These are phyloP conservation scores for Merodon equestris DNA, from an alignment of 2,888 invertebrate species.

Conservation along the genomic window DNA sequence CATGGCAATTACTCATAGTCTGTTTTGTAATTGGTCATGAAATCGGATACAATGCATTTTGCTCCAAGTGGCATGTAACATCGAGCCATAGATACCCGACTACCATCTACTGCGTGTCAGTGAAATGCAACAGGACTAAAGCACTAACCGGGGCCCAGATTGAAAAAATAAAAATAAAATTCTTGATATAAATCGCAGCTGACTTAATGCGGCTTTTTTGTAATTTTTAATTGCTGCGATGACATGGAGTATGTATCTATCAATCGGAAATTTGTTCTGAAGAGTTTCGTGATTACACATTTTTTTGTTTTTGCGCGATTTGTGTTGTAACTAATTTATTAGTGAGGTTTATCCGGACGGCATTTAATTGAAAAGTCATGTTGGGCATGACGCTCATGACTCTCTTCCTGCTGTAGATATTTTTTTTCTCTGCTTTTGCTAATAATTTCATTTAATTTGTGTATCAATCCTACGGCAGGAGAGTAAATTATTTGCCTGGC, in stretches of 20 bases:
- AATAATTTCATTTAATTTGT: constrained; percentile 42
- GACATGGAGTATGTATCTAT: constrained; percentile 52
- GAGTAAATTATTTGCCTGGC: constrained; percentile 18
- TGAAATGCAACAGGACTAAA: constrained; percentile 53
- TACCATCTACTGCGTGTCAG: constrained; percentile 36
- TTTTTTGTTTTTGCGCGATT: constrained; percentile 6
- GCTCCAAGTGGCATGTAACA: constrained; percentile 2
- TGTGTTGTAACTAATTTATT: constrained; percentile 33
- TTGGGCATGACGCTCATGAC: constrained; percentile 29
- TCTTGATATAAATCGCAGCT: constrained; percentile 52
- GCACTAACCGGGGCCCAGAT: constrained; percentile 28
- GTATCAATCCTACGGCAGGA: constrained; percentile 8
- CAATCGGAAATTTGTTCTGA: constrained; percentile 26
- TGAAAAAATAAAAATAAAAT: constrained; percentile 28
- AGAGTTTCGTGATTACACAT: constrained; percentile 1
- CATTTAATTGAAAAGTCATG: constrained; percentile 58
- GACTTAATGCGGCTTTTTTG: constrained; percentile 44
- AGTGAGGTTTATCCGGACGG: constrained; percentile 24
- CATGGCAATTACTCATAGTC: constrained; percentile 13
- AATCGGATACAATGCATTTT: constrained; percentile 52
- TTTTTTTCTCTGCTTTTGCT: constrained; percentile 23
- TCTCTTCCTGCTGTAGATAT: constrained; percentile 2
- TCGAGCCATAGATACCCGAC: constrained; percentile 41
- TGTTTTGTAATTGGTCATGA: constrained; percentile 55
- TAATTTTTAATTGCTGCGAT: constrained; percentile 55